A percentile compares a stretch with the other conserved stretches of the same genome.
Evolutionary conservation across 2,113 vertebrate species (phyloP).

Genomic region (Eptesicus fuscus): DNA sequence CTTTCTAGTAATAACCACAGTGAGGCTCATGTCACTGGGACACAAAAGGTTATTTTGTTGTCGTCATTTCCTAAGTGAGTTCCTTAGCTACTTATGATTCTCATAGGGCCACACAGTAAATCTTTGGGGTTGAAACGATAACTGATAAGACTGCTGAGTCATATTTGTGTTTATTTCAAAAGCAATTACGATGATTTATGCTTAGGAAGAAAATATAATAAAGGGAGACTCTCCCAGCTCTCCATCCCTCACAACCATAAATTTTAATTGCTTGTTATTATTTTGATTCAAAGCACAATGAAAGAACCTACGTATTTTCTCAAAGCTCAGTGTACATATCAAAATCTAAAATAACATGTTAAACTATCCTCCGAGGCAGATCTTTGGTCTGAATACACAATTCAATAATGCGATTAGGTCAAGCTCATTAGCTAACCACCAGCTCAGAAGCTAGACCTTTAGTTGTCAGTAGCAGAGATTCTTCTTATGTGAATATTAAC

Average conservation of each 20-base stretch:
- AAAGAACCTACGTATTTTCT: constrained; percentile 29
- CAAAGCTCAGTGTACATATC: neutral
- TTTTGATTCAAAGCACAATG: constrained; percentile 55
- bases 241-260: constrained; percentile 36
- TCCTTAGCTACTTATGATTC: constrained; percentile 54
- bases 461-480: neutral
- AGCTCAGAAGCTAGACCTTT: neutral
- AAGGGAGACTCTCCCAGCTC: constrained; percentile 45
- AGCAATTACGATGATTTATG: constrained; percentile 68
- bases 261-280: constrained; percentile 43
- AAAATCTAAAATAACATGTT: constrained; percentile 4
- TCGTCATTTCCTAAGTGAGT: constrained; percentile 42
- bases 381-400: constrained; percentile 30
- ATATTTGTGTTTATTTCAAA: constrained; percentile 70
- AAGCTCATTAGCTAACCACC: neutral
- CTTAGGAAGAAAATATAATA: constrained; percentile 54
- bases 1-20: neutral
- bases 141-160: constrained; percentile 73
- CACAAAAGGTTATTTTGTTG: constrained; percentile 23
- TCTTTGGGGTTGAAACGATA: constrained; percentile 53
- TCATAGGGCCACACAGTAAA: constrained; percentile 66
- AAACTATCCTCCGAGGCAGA: constrained; percentile 9
- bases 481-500: neutral
- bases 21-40: neutral
- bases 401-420: neutral